Conservation (phyloP, 2,888 invertebrate genomes). For the Rhamphomyia laevipes region DNA sequence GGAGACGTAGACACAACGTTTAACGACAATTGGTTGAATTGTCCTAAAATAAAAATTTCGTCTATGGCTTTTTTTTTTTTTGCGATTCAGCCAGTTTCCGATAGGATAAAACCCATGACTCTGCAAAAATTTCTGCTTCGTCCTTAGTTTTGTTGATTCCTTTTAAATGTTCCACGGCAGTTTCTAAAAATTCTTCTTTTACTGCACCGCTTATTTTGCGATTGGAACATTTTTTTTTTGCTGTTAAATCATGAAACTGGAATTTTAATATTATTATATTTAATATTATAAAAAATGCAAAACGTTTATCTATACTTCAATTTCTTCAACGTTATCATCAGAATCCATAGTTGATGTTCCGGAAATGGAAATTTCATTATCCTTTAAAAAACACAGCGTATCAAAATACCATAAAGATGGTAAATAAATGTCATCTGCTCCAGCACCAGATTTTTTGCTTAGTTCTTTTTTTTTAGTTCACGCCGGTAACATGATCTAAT, state of each 20-base stretch:
- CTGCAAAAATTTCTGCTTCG: no score
- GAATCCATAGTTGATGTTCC: background rate
- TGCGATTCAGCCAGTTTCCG: no score
- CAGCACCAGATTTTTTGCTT: background rate
- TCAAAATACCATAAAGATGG: background rate
- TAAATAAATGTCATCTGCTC: background rate
- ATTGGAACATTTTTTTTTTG: background rate
- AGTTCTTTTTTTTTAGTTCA: background rate
- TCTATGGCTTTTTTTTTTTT: background rate
- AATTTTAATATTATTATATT: background rate
- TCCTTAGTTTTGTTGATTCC: background rate
- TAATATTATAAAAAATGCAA: background rate
- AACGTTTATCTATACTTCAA: background rate
- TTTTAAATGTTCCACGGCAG: background rate
- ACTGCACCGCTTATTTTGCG: background rate
- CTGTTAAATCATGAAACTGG: background rate
- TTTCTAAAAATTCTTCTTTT: background rate
- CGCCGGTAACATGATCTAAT: background rate
- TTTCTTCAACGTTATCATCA: background rate
- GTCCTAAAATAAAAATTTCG: background rate
- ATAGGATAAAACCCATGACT: no score
- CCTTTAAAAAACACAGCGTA: background rate
- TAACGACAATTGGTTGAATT: background rate
- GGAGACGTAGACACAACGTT: background rate
- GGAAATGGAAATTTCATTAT: background rate